Conservation (phyloP, 2,797 vertebrate species). For the Gymnopithys bicolor region DNA sequence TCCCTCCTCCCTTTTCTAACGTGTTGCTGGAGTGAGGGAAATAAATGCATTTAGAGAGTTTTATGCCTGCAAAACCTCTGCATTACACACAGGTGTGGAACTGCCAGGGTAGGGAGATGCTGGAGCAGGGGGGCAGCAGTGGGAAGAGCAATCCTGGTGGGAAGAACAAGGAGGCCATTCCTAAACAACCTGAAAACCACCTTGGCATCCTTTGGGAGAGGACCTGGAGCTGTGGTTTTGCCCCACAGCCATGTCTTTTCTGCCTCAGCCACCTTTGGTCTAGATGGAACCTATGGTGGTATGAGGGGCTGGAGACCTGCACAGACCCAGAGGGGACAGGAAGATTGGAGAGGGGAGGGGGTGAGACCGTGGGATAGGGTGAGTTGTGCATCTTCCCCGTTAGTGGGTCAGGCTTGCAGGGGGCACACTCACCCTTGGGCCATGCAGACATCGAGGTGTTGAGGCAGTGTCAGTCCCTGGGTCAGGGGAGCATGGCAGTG, state of each 20-base stretch:
- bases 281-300: background rate
- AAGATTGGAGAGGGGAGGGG: background rate
- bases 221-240: background rate
- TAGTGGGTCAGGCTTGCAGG: rapidly evolving
- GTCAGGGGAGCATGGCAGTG: rapidly evolving
- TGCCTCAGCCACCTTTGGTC: background rate
- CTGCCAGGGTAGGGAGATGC: background rate
- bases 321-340: rapidly evolving
- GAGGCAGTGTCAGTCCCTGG: rapidly evolving
- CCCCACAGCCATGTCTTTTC: rapidly evolving
- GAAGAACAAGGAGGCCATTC: background rate
- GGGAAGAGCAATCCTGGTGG: rapidly evolving
- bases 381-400: rapidly evolving
- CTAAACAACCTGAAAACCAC: background rate
- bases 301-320: background rate
- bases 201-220: background rate
- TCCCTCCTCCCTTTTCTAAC: background rate
- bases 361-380: rapidly evolving
- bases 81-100: rapidly evolving
- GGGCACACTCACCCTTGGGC: rapidly evolving
- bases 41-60: background rate
- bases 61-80: background rate
- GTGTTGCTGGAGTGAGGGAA: background rate
- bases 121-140: background rate
- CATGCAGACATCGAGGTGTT: rapidly evolving